These are phyloP conservation scores for human DNA, from an alignment of 2,113 vertebrate species.

Conservation along the genomic window GRCh38 chr5:139863501-139864000, in stretches of 20 bases:
- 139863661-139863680: not conserved
- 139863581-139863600: not conserved
- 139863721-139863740: not conserved
- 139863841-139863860: not conserved
- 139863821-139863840: not conserved
- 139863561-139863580: constrained; percentile 11
- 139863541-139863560: not conserved
- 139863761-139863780: not conserved
- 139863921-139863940: not conserved
- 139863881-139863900: not conserved
- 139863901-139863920: not conserved
- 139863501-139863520: constrained; percentile 56
- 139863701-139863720: not conserved
- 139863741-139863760: not conserved
- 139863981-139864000: not conserved
- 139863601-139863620: not conserved
- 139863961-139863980: not conserved
- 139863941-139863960: not conserved
- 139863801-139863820: not conserved
- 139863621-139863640: not conserved
- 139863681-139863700: not conserved
- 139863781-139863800: not conserved
- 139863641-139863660: not conserved
- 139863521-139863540: not conserved
- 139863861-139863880: not conserved